phyloP scores from a whole-genome alignment of 2,113 vertebrate genomes.

The Phocoena sinus region DNA sequence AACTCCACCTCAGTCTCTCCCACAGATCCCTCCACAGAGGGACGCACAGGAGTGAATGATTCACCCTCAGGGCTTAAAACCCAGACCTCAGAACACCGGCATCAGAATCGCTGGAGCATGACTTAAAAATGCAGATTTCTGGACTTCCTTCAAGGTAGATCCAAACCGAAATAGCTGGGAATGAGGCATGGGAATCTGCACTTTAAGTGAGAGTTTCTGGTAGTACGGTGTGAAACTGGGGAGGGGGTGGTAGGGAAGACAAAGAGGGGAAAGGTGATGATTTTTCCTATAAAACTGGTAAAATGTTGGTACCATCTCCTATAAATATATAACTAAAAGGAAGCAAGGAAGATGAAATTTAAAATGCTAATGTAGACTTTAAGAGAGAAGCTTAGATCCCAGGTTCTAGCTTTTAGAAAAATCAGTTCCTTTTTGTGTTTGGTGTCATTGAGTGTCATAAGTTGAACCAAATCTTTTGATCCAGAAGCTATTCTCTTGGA shows the following conservation, averaged over 20 bases:
- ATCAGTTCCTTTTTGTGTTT: background rate
- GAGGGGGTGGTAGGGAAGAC: background rate
- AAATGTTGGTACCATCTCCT: background rate
- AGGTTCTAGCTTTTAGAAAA: background rate
- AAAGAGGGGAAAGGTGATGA: background rate
- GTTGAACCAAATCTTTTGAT: background rate
- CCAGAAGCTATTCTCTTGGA: background rate
- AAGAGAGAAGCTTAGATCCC: background rate
- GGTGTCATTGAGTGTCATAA: background rate
- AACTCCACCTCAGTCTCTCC: background rate
- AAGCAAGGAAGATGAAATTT: background rate
- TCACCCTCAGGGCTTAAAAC: background rate
- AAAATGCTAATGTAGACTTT: background rate
- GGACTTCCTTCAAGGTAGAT: background rate
- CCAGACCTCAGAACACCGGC: background rate
- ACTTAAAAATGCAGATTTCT: constrained; percentile 19
- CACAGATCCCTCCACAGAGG: background rate
- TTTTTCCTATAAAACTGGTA: background rate
- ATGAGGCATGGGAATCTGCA: background rate
- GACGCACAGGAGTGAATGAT: background rate
- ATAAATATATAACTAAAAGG: background rate
- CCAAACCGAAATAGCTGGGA: background rate
- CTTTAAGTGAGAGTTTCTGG: background rate
- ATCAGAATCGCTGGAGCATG: background rate
- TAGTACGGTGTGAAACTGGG: background rate